Percentiles rank a stretch among this genome's conserved stretches.
phyloP scores from a whole-genome alignment of 2,113 vertebrate species.

The Phalacrocorax carbo region DNA sequence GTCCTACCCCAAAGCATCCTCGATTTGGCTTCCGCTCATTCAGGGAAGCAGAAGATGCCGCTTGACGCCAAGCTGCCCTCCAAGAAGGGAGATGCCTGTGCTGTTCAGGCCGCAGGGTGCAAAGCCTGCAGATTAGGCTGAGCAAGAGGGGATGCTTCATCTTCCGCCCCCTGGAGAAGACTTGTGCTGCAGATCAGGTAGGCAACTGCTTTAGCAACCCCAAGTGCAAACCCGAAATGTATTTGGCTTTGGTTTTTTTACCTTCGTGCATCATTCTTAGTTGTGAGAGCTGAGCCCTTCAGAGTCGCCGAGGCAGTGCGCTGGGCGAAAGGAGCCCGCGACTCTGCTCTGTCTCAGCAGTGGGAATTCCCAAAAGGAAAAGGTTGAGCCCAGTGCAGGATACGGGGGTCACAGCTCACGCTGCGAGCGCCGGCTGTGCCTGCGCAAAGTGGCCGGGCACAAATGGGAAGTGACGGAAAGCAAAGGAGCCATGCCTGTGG shows the following conservation, averaged over 20 bases:
- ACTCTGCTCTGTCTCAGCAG: neutral
- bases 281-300: neutral
- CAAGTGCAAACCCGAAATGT: neutral
- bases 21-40: neutral
- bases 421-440: neutral
- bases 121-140: neutral
- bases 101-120: neutral
- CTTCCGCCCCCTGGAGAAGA: neutral
- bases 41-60: neutral
- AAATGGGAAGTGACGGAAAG: neutral
- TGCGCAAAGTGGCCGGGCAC: neutral
- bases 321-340: neutral
- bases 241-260: neutral
- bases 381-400: neutral
- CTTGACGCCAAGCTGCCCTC: neutral
- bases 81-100: neutral
- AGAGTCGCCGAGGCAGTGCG: neutral
- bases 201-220: neutral
- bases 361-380: neutral
- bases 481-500: neutral
- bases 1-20: neutral
- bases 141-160: neutral
- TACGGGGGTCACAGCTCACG: accelerated
- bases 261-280: accelerated
- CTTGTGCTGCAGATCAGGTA: neutral